Evolutionary conservation across 2,888 invertebrate genomes (phyloP).

Genomic region (Nomada flava): DNA sequence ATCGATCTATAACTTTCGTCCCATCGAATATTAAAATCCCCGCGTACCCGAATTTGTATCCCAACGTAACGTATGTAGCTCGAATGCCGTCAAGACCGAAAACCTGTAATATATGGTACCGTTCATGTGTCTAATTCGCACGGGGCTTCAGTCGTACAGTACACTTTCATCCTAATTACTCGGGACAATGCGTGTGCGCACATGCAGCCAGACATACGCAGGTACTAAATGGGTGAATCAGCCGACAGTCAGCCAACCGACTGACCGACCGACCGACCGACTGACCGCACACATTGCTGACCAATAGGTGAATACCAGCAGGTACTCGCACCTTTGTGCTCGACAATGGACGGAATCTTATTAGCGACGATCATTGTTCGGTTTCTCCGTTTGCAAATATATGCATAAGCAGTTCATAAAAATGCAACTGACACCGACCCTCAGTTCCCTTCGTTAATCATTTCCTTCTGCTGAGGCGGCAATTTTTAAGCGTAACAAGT

Average conservation of each 20-base stretch:
- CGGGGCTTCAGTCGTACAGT: slow-evolving; percentile 6
- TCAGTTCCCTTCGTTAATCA: background rate
- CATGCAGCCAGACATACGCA: slow-evolving; percentile 29
- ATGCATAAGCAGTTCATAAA: too few species aligned
- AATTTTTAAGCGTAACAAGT: background rate
- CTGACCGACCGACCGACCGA: slow-evolving; percentile 75
- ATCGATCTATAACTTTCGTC: background rate
- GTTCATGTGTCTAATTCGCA: slow-evolving; percentile 23
- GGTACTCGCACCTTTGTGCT: slow-evolving; percentile 41
- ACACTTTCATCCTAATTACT: slow-evolving; percentile 54
- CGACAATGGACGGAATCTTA: slow-evolving; percentile 55
- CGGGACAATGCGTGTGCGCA: slow-evolving; percentile 37
- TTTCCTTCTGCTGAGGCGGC: too few species aligned
- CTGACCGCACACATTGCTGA: slow-evolving; percentile 64
- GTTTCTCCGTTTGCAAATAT: slow-evolving; percentile 17
- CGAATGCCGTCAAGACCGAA: background rate
- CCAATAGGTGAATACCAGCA: slow-evolving; percentile 56
- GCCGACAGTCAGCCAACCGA: slow-evolving; percentile 62
- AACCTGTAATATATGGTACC: background rate
- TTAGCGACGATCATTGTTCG: slow-evolving; percentile 44
- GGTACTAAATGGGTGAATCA: slow-evolving; percentile 66
- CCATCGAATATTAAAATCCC: too few species aligned
- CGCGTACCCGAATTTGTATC: background rate
- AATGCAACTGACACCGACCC: background rate
- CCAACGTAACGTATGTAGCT: background rate